Base-by-base conservation (phyloP, 1,140 invertebrate genomes). In the Heliconius melpomene region DNA sequence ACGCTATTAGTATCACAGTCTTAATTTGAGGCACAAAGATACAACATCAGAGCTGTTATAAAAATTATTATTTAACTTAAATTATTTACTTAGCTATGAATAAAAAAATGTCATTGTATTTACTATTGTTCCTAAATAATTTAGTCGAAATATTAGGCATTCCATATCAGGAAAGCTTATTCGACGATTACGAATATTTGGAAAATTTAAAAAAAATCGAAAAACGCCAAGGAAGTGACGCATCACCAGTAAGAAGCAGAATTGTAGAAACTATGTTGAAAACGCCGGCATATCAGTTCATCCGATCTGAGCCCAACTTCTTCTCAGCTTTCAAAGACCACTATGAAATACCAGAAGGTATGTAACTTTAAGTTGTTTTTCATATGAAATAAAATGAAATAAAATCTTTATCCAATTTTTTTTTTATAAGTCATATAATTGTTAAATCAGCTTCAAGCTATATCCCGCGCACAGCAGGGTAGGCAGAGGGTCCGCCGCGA, bases 311-410 rank as follows among this genome's bases (percentile, higher is more conserved):
- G 76, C 81, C 84, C 1, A 88, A 93, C 32, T 73, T 88, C 50
- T 86, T 93, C 26, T 83, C 83, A 11, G 75, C 90, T 74, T 85
- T 93, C 40, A 83, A 84, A 77, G 90, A 93, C 72, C 79, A 88
- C 60, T 93, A 91, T 57, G 87, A 90, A 40, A 74, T 93, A 70
- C 91, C 91, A 13, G 88, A 88, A 87, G 90, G 91, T 89, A 82
- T 85, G 87, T 85, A 2, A 46, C 29, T 75, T 54, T n/a, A 52
- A 74, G 3, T 40, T 9, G 16, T 54, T 54, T 54, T 54, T 54
- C n/a, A 32, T 7, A 6, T 32, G n/a, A n/a, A n/a, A n/a, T n/a
- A n/a, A n/a, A n/a, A n/a, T n/a, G n/a, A n/a, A n/a, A n/a, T n/a
- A n/a, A n/a, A n/a, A n/a, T n/a, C n/a, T n/a, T n/a, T n/a, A n/a